Percentiles rank a stretch among this genome's conserved stretches.
Evolutionary conservation across 2,888 invertebrate species (phyloP).

Genomic region (Therioaphis trifolii): DNA sequence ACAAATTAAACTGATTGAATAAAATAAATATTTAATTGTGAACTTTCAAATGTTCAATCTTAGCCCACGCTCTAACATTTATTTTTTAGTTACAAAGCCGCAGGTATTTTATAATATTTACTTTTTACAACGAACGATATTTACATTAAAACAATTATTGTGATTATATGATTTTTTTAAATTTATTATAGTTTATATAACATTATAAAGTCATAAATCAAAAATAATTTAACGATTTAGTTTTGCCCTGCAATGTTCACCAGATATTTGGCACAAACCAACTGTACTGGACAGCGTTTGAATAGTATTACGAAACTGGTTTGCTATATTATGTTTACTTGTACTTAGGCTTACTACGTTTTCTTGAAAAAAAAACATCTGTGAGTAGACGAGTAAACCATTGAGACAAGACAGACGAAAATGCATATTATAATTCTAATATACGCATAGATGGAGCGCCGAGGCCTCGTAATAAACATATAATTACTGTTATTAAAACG

Average conservation of each 20-base stretch:
- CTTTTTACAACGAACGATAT: constrained; percentile 4
- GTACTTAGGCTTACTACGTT: too few relatives aligned
- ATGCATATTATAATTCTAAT: background rate
- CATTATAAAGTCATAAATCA: background rate
- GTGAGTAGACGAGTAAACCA: constrained; percentile 11
- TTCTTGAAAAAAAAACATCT: background rate
- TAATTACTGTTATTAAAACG: constrained; percentile 45
- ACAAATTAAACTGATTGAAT: too few relatives aligned
- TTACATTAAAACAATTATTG: background rate
- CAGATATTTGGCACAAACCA: constrained; percentile 12
- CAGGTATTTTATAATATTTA: background rate
- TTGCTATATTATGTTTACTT: too few relatives aligned
- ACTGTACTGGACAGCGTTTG: background rate
- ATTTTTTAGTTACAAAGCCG: background rate
- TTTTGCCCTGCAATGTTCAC: constrained; percentile 14
- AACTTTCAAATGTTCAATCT: background rate
- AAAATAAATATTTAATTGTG: background rate
- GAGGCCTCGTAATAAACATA: background rate
- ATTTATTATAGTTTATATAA: background rate
- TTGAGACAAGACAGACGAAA: background rate
- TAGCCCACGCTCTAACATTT: background rate
- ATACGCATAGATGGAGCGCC: background rate
- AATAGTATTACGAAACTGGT: constrained; percentile 31
- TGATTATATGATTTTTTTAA: background rate
- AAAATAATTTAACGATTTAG: background rate